Evolutionary conservation across 1,140 invertebrate species (phyloP).

Genomic region (Anastrepha ludens): DNA sequence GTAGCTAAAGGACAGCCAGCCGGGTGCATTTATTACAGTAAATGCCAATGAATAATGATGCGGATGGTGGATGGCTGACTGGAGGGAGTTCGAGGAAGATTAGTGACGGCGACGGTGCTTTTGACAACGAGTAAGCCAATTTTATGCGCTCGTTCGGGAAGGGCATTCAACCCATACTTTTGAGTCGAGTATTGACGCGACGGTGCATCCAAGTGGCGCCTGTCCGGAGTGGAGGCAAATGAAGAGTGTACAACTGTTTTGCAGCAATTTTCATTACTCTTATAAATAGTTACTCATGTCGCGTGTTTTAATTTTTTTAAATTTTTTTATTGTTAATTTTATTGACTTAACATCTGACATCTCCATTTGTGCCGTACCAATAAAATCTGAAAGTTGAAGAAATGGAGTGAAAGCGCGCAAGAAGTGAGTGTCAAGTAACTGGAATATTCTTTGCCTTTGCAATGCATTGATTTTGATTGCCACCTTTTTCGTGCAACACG

Average conservation of each 20-base stretch:
- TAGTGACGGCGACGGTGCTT: neutral
- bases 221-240: neutral
- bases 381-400: no score
- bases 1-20: neutral
- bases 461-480: no score
- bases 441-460: no score
- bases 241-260: neutral
- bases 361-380: no score
- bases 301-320: neutral
- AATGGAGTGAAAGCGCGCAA: no score
- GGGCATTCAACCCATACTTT: neutral
- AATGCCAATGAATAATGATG: conserved; percentile 43
- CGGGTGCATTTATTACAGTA: conserved; percentile 35
- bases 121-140: conserved; percentile 25
- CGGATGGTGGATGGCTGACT: neutral
- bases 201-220: neutral
- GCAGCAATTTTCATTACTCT: neutral
- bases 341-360: neutral
- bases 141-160: neutral
- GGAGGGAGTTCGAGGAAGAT: neutral
- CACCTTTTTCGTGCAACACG: no score
- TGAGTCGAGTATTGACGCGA: neutral
- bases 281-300: neutral
- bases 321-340: conserved; percentile 3
- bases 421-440: no score